phyloP scores from a whole-genome alignment of 1,140 invertebrate genomes.

The Panulirus ornatus region DNA sequence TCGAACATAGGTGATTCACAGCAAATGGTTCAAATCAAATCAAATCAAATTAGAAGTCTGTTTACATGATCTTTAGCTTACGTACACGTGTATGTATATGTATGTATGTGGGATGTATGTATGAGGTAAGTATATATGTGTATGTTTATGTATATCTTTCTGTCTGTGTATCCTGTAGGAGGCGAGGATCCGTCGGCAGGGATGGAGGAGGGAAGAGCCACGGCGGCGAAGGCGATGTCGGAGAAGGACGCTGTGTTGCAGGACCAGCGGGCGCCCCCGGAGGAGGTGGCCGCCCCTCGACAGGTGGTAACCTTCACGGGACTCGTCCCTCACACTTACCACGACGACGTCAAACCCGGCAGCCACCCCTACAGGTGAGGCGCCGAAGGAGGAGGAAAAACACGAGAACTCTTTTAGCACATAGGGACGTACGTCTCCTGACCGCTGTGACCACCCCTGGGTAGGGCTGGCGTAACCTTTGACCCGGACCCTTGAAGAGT shows the following conservation, averaged over 20 bases:
- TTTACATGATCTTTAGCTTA: no score
- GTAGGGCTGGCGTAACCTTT: no score
- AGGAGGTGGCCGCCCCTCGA: conserved; percentile 52
- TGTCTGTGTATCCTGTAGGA: background rate
- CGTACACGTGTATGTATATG: conserved; percentile 24
- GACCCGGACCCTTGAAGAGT: no score
- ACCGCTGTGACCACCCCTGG: no score
- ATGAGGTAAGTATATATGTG: no score
- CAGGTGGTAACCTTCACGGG: conserved; percentile 40
- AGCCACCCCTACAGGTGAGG: conserved; percentile 51
- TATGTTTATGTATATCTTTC: no score
- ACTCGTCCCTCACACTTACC: conserved; percentile 41
- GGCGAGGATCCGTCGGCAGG: background rate
- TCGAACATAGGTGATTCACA: no score
- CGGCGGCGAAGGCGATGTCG: conserved; percentile 40
- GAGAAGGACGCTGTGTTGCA: conserved; percentile 30
- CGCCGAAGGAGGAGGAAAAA: no score
- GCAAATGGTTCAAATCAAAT: no score
- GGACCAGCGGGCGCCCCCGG: conserved; percentile 6
- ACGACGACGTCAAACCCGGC: conserved; percentile 47
- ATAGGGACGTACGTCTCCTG: no score
- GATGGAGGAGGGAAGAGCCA: background rate
- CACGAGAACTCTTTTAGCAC: background rate
- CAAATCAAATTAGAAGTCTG: no score
- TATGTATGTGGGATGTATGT: no score